Percentiles rank a stretch among this genome's conserved stretches.
Evolutionary conservation across 2,797 vertebrate species (phyloP).

Genomic region (Eptatretus atami): DNA sequence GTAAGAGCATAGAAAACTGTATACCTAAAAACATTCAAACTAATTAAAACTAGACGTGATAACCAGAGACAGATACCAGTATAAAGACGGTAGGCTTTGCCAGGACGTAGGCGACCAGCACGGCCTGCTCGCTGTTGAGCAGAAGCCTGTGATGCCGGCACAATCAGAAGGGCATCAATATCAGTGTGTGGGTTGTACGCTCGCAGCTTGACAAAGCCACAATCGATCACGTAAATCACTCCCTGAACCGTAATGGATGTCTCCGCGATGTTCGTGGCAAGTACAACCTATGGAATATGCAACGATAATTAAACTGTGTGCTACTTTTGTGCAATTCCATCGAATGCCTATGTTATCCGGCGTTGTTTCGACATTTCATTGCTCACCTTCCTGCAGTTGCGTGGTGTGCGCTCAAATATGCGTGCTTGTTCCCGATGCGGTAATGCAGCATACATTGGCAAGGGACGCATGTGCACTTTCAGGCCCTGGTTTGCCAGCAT

Average conservation of each 20-base stretch:
- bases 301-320: neutral
- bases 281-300: slow-evolving; percentile 32
- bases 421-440: slow-evolving; percentile 75
- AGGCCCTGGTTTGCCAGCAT: slow-evolving; percentile 28
- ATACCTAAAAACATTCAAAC: no score
- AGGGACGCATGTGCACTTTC: slow-evolving; percentile 61
- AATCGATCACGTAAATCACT: slow-evolving; percentile 61
- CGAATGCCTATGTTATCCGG: no score
- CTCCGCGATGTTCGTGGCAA: slow-evolving; percentile 83
- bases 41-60: no score
- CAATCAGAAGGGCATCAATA: slow-evolving; percentile 71
- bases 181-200: slow-evolving; percentile 66
- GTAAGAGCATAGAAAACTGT: no score
- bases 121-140: slow-evolving; percentile 69
- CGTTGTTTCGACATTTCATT: neutral
- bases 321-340: neutral
- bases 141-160: slow-evolving; percentile 75
- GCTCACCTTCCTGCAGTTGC: slow-evolving; percentile 54
- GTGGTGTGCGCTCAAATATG: slow-evolving; percentile 51
- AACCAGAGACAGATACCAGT: slow-evolving; percentile 24
- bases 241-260: slow-evolving; percentile 82
- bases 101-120: slow-evolving; percentile 50
- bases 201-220: slow-evolving; percentile 72
- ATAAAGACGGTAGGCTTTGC: slow-evolving; percentile 75
- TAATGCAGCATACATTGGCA: slow-evolving; percentile 84